These are phyloP conservation scores for Leuctra nigra DNA, from an alignment of 2,888 invertebrate species.

Conservation along the genomic window DNA sequence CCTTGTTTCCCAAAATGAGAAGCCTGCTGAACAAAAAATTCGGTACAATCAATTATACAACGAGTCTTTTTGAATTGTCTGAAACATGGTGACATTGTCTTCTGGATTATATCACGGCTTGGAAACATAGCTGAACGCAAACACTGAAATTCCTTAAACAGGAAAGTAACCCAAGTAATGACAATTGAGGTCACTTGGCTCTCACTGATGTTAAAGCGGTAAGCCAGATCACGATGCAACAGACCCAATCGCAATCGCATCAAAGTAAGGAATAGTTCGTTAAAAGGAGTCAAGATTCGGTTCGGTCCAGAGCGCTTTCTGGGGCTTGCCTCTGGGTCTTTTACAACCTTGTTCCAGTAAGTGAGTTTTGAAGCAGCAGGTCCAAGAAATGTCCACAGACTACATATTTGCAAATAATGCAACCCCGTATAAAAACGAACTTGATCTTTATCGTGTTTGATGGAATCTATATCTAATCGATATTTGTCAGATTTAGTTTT, in stretches of 20 bases:
- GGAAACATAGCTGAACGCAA: not conserved
- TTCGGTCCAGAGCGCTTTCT: not conserved
- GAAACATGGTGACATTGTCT: not conserved
- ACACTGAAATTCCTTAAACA: not conserved
- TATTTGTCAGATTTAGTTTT: no score
- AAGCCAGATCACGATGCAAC: not conserved
- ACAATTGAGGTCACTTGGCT: not conserved
- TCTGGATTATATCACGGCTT: not conserved
- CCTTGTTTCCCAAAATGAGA: conserved; percentile 3
- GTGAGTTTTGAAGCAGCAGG: not conserved
- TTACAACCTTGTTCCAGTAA: not conserved
- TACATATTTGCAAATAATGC: not conserved
- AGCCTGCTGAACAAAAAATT: conserved; percentile 6
- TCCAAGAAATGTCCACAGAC: not conserved
- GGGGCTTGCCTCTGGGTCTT: not conserved
- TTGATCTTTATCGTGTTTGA: not conserved
- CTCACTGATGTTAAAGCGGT: not conserved
- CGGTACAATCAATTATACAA: conserved; percentile 9
- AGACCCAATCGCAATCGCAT: not conserved
- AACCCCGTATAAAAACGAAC: not conserved
- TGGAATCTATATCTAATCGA: not conserved
- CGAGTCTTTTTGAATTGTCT: not conserved
- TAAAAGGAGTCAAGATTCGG: not conserved
- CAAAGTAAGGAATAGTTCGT: not conserved
- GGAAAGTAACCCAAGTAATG: conserved; percentile 2